Conservation (phyloP, 2,797 vertebrate species). For the Neosalanx taihuensis region DNA sequence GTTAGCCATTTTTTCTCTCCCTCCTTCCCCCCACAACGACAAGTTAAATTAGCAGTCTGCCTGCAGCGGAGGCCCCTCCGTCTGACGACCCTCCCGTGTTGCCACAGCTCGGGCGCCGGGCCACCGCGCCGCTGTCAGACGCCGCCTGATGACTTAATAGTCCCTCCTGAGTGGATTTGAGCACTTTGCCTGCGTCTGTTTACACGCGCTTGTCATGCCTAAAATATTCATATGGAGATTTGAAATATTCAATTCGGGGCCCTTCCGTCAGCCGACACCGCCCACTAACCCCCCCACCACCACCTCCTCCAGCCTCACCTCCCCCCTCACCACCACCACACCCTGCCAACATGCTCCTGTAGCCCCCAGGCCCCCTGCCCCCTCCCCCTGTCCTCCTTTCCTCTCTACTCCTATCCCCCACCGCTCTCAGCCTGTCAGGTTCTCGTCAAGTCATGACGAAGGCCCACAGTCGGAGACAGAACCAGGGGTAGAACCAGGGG, state of each 20-base stretch:
- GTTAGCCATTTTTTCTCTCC: slow-evolving; percentile 72
- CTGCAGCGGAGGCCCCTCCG: slow-evolving; percentile 79
- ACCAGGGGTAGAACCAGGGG: slow-evolving; percentile 2
- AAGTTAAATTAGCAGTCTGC: slow-evolving; percentile 98
- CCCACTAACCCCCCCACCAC: neutral
- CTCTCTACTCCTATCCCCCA: neutral
- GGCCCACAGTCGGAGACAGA: neutral
- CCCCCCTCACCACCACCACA: neutral
- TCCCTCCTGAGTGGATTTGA: slow-evolving; percentile 98
- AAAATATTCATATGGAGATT: slow-evolving; percentile 98
- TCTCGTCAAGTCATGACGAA: neutral
- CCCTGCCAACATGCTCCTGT: neutral
- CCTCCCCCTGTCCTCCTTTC: neutral
- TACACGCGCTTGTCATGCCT: slow-evolving; percentile 96
- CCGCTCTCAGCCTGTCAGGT: neutral
- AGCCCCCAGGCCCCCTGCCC: neutral
- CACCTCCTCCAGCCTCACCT: too few relatives aligned
- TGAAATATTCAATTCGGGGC: slow-evolving; percentile 92
- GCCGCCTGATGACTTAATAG: slow-evolving; percentile 98
- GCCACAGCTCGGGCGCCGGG: slow-evolving; percentile 58
- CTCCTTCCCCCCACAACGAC: slow-evolving; percentile 67
- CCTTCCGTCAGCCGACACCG: slow-evolving; percentile 9
- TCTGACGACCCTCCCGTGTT: slow-evolving; percentile 77
- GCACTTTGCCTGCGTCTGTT: slow-evolving; percentile 98
- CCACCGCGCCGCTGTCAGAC: slow-evolving; percentile 58